These are phyloP conservation scores for Glossosoma conforme DNA, from an alignment of 1,140 invertebrate genomes.

Conservation along the genomic window DNA sequence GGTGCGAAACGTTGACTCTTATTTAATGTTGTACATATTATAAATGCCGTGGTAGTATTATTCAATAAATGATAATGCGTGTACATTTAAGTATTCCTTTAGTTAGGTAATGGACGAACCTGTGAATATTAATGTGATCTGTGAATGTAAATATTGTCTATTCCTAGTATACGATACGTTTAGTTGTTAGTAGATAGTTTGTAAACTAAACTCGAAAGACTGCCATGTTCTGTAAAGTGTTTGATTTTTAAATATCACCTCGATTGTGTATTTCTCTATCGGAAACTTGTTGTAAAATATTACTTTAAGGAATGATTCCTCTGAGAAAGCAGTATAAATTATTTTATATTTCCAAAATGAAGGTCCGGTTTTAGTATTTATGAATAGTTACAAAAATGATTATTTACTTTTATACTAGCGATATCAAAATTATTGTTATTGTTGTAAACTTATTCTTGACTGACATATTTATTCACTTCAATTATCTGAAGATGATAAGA, in stretches of 20 bases:
- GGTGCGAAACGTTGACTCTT: conserved; percentile 27
- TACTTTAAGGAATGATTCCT: not conserved
- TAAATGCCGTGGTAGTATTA: conserved; percentile 31
- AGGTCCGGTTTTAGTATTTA: no score
- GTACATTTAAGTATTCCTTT: conserved; percentile 29
- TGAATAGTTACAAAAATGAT: no score
- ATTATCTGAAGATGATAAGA: no score
- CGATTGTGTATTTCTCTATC: conserved; percentile 12
- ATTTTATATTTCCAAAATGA: no score
- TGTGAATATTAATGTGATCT: conserved; percentile 33
- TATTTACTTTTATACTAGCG: no score
- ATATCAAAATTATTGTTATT: no score
- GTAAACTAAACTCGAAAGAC: conserved; percentile 40
- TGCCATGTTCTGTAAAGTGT: conserved; percentile 47
- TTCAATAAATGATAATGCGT: conserved; percentile 25
- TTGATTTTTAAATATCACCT: conserved; percentile 30
- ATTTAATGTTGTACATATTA: conserved; percentile 44
- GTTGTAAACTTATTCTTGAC: no score
- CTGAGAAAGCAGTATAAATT: not conserved
- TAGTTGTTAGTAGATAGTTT: conserved; percentile 20
- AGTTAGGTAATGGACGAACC: conserved; percentile 30
- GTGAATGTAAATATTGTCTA: conserved; percentile 50
- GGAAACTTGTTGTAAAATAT: not conserved
- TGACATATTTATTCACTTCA: no score
- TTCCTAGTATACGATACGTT: conserved; percentile 21